Conservation (phyloP, 2,888 invertebrate species). For the Achlya flavicornis region DNA sequence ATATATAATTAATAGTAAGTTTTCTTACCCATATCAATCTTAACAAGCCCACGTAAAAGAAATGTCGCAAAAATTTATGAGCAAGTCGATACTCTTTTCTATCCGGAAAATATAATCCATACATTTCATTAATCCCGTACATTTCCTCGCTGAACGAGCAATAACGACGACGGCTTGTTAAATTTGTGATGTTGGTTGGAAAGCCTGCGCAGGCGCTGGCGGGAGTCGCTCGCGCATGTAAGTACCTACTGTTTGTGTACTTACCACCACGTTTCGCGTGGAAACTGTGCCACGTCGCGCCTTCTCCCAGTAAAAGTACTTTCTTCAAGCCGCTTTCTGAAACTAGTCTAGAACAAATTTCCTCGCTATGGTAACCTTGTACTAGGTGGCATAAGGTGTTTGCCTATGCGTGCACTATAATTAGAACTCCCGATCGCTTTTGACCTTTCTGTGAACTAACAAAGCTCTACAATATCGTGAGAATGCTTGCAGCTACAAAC, state of each 20-base stretch:
- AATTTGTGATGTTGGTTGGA: conserved; percentile 62
- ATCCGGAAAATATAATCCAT: conserved; percentile 23
- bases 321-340: conserved; percentile 82
- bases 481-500: conserved; percentile 36
- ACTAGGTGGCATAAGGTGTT: conserved; percentile 72
- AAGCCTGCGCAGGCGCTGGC: conserved; percentile 57
- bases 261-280: conserved; percentile 56
- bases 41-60: no score
- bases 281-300: conserved; percentile 79
- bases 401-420: conserved; percentile 64
- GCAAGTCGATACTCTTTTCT: background rate
- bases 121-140: conserved; percentile 51
- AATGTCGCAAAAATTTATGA: no score
- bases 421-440: conserved; percentile 63
- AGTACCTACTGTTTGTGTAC: conserved; percentile 24
- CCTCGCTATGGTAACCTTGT: conserved; percentile 75
- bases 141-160: conserved; percentile 49
- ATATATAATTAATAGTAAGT: no score
- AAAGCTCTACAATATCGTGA: conserved; percentile 46
- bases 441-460: conserved; percentile 58
- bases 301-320: conserved; percentile 82
- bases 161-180: conserved; percentile 41
- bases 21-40: no score
- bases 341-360: conserved; percentile 76
- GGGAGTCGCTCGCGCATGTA: background rate